phyloP scores from a whole-genome alignment of 1,140 invertebrate species.

The Triops cancriformis region DNA sequence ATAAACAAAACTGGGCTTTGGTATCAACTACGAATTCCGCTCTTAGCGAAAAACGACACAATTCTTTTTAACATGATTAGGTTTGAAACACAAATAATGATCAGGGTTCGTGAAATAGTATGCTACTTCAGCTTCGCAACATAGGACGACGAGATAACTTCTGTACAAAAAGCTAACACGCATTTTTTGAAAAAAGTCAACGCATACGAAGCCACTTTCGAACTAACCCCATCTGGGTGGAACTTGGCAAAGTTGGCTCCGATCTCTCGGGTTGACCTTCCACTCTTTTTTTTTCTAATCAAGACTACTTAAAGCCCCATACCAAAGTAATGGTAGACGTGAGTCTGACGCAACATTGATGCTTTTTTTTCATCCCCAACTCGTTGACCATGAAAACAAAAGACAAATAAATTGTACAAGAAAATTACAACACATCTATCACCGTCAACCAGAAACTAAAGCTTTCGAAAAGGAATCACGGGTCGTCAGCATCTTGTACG shows the following conservation, averaged over 20 bases:
- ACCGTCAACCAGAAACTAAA: conserved; percentile 13
- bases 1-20: conserved; percentile 4
- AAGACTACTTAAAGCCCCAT: neutral
- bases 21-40: conserved; percentile 5
- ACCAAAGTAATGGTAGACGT: conserved; percentile 1
- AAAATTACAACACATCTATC: neutral
- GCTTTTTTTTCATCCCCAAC: neutral
- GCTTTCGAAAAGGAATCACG: conserved; percentile 13
- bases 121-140: neutral
- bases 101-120: neutral
- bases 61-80: neutral
- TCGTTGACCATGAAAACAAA: neutral
- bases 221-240: neutral
- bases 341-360: neutral
- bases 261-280: neutral
- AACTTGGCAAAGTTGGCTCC: neutral
- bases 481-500: neutral
- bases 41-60: conserved; percentile 6
- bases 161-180: conserved; percentile 13
- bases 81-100: neutral
- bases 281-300: neutral
- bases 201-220: neutral
- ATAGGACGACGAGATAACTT: neutral
- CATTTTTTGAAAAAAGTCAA: neutral
- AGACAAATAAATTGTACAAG: neutral